Evolutionary conservation across 2,113 vertebrate species (phyloP).

Genomic region (Tetrax tetrax): DNA sequence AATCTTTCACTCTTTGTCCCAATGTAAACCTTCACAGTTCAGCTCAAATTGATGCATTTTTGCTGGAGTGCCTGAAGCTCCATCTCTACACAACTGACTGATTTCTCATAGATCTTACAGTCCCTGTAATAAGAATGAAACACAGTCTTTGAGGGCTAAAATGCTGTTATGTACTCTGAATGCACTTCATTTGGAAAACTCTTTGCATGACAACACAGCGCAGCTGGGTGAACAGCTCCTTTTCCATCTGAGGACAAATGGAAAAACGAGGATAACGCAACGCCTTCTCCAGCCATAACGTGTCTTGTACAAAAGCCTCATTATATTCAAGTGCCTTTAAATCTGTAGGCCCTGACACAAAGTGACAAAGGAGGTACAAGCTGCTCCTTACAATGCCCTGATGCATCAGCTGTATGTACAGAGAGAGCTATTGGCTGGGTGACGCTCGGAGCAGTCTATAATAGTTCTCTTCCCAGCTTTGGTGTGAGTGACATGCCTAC

Average conservation of each 20-base stretch:
- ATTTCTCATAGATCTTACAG: not conserved
- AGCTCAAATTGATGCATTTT: not conserved
- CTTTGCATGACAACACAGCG: not conserved
- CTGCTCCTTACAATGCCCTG: not conserved
- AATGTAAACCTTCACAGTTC: not conserved
- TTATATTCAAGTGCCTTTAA: not conserved
- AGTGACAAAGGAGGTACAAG: slow-evolving; percentile 1
- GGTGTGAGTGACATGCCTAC: not conserved
- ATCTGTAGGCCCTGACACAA: not conserved
- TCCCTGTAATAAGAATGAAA: not conserved
- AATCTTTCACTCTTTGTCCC: slow-evolving; percentile 6
- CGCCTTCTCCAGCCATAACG: not conserved
- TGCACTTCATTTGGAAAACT: not conserved
- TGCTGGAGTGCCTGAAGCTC: not conserved
- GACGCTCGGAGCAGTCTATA: fast-evolving
- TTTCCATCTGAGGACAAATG: not conserved
- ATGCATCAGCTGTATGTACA: fast-evolving
- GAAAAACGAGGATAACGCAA: not conserved
- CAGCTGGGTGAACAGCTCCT: not conserved
- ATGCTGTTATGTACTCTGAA: not conserved
- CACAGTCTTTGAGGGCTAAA: not conserved
- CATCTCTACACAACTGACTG: not conserved
- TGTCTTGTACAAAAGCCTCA: not conserved
- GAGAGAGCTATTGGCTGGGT: not conserved
- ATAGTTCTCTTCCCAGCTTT: not conserved